Evolutionary conservation across 1,140 invertebrate genomes (phyloP).

Genomic region (Zaprionus capensis): DNA sequence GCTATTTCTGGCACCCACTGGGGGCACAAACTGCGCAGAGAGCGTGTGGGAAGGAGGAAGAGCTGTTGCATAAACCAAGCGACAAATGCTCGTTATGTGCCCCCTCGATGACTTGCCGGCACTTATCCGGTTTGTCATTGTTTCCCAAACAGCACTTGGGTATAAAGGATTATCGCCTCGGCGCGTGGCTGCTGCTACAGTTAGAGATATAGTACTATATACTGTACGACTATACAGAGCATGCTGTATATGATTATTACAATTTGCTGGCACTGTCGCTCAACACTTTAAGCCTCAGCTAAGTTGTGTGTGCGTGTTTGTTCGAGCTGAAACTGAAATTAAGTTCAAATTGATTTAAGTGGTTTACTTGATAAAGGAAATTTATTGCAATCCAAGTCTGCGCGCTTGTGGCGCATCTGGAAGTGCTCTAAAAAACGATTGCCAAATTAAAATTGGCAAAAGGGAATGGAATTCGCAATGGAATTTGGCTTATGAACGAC

Average conservation of each 20-base stretch:
- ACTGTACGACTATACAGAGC: not conserved
- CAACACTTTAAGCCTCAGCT: not conserved
- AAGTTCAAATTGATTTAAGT: conserved; percentile 12
- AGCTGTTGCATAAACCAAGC: not conserved
- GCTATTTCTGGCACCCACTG: not conserved
- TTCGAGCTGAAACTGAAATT: not conserved
- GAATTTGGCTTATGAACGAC: conserved; percentile 1
- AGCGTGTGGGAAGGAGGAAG: too few relatives aligned
- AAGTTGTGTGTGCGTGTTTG: not conserved
- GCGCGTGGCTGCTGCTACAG: not conserved
- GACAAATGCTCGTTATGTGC: not conserved
- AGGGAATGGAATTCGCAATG: not conserved
- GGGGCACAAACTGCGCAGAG: not conserved
- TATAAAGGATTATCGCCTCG: not conserved
- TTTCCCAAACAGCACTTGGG: not conserved
- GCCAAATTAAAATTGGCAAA: conserved; percentile 1
- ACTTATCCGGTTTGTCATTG: conserved; percentile 1
- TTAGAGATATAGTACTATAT: not conserved
- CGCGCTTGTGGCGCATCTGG: not conserved
- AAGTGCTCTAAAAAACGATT: conserved; percentile 1
- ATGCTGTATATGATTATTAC: not conserved
- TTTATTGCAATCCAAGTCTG: not conserved
- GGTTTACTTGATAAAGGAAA: conserved; percentile 4
- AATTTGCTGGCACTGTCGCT: not conserved
- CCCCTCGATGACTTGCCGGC: not conserved